Evolutionary conservation across 2,888 invertebrate species (phyloP), one percentile per base, ranked within the genome.

Genomic region (Nowickia ferox): DNA sequence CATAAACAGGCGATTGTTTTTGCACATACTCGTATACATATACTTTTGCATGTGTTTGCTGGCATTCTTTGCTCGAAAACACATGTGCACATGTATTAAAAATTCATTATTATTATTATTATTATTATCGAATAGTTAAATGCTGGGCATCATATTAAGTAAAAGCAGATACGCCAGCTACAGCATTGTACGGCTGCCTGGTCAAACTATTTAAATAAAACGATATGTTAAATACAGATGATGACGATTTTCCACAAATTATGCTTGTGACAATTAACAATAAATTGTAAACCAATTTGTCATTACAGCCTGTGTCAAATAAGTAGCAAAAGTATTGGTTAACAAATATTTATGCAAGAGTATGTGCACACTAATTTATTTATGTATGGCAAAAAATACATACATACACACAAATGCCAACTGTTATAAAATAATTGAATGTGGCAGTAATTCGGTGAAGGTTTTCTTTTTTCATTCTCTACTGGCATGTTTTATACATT

Each of bases 231-330:
- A 82, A 79, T 76, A 79, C 86, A 86, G 82, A 86, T 86, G 86
- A 86, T 86, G 86, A 86, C 85, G 71, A 85, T 75, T 74, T 59
- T 86, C 82, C 86, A 83, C 86, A 86, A 79, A 86, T 86, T 86
- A 84, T 87, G 83, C 77, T 84, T 84, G 81, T 81, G 87, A 81
- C 84, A 87, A 87, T 87, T 87, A 85, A 87, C 81, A 84, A 87
- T 86, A 82, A 84, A 87, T 87, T 86, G 86, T 84, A 78, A 84
- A 82, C 84, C 84, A 84, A 87, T 88, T 87, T 87, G 84, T 88
- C 86, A 87, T 85, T 84, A 84, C 82, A 80, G 76, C 66, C 75
- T 86, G 84, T 84, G 74, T 55, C 65, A 86, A 77, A 80, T 69
- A 83, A 71, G 84, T 86, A 84, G 83, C 81, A 84, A 84, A 75